These are phyloP conservation scores for Eolophus roseicapilla DNA, from an alignment of 2,113 vertebrate genomes.

Conservation along the genomic window DNA sequence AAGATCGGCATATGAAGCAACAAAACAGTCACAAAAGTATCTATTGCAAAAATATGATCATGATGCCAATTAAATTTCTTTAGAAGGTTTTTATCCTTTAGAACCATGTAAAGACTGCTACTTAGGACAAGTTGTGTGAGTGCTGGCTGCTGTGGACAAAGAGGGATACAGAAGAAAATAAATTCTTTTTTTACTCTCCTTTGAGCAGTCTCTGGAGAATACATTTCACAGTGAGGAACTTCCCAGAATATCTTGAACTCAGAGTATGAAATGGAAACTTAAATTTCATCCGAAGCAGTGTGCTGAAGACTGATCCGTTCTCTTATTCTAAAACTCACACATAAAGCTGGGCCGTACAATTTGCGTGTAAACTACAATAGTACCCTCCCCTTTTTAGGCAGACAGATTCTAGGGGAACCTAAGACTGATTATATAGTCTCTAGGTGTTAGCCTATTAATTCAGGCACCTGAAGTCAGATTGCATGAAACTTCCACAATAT, in stretches of 20 bases:
- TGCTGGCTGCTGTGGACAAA: neutral
- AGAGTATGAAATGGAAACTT: neutral
- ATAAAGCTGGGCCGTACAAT: neutral
- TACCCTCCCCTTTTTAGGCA: neutral
- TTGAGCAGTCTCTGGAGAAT: neutral
- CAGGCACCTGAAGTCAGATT: neutral
- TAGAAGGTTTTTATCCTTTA: neutral
- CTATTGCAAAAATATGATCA: neutral
- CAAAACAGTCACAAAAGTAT: neutral
- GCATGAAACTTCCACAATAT: neutral
- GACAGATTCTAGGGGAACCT: neutral
- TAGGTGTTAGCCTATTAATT: neutral
- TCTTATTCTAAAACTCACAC: neutral
- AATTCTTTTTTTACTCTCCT: neutral
- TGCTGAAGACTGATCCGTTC: neutral
- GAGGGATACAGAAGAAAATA: neutral
- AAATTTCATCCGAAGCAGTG: neutral
- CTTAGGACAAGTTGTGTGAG: neutral
- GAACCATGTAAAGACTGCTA: neutral
- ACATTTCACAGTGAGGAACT: neutral
- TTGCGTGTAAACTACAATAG: neutral
- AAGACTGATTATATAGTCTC: neutral
- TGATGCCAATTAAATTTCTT: neutral
- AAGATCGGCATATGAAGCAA: neutral
- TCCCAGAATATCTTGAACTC: neutral